Evolutionary conservation across 2,113 vertebrate species (phyloP).

Genomic region (Dermatemys mawii): DNA sequence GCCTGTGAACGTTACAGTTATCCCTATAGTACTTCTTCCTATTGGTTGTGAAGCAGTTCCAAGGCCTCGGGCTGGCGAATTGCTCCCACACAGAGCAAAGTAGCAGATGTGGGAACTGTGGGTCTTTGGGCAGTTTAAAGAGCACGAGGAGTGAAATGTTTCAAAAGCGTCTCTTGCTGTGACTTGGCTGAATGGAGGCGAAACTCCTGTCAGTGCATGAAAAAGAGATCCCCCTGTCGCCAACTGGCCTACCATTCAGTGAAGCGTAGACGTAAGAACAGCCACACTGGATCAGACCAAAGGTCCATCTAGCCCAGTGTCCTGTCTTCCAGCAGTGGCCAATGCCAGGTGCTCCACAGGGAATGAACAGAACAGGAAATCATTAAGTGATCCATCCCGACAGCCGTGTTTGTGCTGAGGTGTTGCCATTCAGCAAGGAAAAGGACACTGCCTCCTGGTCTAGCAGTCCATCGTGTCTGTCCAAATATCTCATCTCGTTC

Average conservation of each 20-base stretch:
- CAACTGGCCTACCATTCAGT: neutral
- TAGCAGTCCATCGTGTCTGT: neutral
- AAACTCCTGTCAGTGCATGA: neutral
- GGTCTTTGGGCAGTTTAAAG: neutral
- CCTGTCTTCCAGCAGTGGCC: too few relatives aligned
- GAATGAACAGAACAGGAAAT: too few relatives aligned
- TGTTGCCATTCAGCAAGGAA: too few relatives aligned
- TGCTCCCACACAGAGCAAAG: neutral
- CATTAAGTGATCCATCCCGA: too few relatives aligned
- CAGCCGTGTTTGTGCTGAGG: neutral
- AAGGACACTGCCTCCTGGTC: neutral
- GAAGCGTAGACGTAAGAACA: too few relatives aligned
- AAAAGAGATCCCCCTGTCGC: neutral
- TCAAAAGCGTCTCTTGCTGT: neutral
- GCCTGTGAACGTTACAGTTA: neutral
- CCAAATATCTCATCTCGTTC: neutral
- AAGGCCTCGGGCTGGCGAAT: neutral
- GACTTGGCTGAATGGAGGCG: neutral
- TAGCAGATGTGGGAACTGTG: neutral
- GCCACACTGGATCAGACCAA: too few relatives aligned
- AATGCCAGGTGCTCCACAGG: too few relatives aligned
- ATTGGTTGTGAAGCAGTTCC: neutral
- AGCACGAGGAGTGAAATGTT: neutral
- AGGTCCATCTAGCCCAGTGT: too few relatives aligned
- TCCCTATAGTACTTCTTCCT: neutral